Evolutionary conservation across 1,140 invertebrate genomes (phyloP), one percentile per base, ranked within the genome.

Genomic region (Dendrolimus kikuchii): DNA sequence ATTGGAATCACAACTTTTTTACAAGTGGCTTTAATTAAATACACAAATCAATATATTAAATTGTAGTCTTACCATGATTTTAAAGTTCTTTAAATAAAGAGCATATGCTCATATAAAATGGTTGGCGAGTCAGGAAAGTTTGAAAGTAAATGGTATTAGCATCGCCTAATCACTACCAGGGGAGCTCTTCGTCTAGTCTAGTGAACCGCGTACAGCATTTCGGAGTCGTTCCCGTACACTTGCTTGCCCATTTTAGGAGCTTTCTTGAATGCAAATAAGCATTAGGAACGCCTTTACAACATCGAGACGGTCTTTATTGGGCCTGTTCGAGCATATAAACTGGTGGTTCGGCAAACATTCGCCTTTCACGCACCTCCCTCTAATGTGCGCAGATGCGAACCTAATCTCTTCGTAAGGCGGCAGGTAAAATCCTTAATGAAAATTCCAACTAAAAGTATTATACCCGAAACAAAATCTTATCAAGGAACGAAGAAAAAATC

Each of bases 131-230:
- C 79, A 74, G 72, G 75, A 68, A 86, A 81, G 77, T 81, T 77
- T 64, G 74, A 84, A 84, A 82, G 79, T 84, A 84, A 84, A 84
- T 81, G 79, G 74, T 82, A 86, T 86, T 84, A 86, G 82, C 77
- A 79, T 75, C 71, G 76, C 76, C 71, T 83, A 83, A 86, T 82
- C 74, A 79, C 80, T 78, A 72, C 63, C 82, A 69, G 59, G 80
- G 77, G 82, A 82, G 77, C 77, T 56, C 64, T 86, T 59, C 59
- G 73, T 83, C 77, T 82, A 68, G 66, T 64, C 65, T 58, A 68
- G 63, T 55, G 64, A 71, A 71, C 67, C 62, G 64, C 64, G 55
- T 57, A 62, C 63, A 61, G 61, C 68, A 60, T 63, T 69, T 62
- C 57, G 49, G 56, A 65, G 60, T 62, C 71, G 73, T 72, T 79